Conservation (phyloP, 2,888 invertebrate species). For the Chymomyza amoena region DNA sequence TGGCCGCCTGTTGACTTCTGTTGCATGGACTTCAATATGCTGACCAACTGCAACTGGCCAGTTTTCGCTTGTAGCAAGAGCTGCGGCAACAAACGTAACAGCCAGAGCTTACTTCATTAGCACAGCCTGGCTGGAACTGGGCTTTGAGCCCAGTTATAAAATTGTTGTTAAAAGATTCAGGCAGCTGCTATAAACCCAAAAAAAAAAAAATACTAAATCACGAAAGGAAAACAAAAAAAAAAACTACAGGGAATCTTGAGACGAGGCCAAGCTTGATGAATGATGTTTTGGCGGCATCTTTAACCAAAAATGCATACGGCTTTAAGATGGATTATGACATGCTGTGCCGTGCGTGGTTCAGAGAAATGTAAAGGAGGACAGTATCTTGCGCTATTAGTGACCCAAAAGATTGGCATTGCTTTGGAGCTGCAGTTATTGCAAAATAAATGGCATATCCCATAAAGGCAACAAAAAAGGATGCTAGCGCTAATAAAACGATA, state of each 20-base stretch:
- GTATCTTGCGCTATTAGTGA: conserved; percentile 37
- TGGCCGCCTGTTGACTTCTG: neutral
- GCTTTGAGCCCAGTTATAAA: conserved; percentile 3
- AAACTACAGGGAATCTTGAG: neutral
- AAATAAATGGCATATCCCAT: neutral
- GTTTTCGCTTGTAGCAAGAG: neutral
- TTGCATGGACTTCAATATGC: neutral
- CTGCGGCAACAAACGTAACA: conserved; percentile 40
- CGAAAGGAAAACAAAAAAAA: neutral
- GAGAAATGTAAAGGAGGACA: conserved; percentile 48
- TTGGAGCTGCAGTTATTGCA: conserved; percentile 29
- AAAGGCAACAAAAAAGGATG: neutral
- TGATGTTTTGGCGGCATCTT: conserved; percentile 38
- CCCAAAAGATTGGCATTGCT: conserved; percentile 9
- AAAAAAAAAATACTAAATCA: neutral
- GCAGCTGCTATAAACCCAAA: neutral
- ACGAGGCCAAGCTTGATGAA: conserved; percentile 37
- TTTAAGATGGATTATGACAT: conserved; percentile 42
- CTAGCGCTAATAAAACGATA: neutral
- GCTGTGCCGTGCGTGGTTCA: conserved; percentile 10
- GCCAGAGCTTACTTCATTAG: conserved; percentile 13
- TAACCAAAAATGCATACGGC: conserved; percentile 17
- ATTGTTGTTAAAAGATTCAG: neutral
- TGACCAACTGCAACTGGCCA: neutral
- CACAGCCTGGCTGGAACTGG: neutral